These are phyloP conservation scores for Ernsta delagoae DNA, from an alignment of 2,888 invertebrate genomes.

Conservation along the genomic window DNA sequence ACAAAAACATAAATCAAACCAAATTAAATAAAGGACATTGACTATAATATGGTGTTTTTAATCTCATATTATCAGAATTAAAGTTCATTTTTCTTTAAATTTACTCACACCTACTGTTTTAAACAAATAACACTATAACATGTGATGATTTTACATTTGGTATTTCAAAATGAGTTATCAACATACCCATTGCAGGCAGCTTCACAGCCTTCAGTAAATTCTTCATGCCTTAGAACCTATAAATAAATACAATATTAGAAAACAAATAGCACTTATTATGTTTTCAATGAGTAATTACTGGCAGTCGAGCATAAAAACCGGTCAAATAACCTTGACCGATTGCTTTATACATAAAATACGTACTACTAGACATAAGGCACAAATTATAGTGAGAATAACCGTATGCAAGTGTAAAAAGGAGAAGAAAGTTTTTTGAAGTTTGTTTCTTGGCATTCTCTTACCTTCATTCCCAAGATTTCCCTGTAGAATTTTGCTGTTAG, in stretches of 20 bases:
- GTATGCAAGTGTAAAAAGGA: neutral
- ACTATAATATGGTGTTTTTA: too few relatives aligned
- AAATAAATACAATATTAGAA: conserved; percentile 19
- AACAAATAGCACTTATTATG: neutral
- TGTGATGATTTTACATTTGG: too few relatives aligned
- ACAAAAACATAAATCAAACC: neutral
- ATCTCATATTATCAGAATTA: too few relatives aligned
- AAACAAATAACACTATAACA: too few relatives aligned
- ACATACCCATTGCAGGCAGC: conserved; percentile 98
- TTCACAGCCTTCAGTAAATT: conserved; percentile 98
- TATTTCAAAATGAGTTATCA: neutral
- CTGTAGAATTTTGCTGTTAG: conserved; percentile 95
- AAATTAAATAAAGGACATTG: too few relatives aligned
- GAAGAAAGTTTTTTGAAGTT: neutral
- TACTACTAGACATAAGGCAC: neutral
- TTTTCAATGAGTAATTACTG: conserved; percentile 9
- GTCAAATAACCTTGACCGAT: conserved; percentile 22
- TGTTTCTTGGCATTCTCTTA: conserved; percentile 62
- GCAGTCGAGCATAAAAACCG: conserved; percentile 14
- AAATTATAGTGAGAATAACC: neutral
- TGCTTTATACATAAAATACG: neutral
- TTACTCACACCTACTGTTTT: too few relatives aligned
- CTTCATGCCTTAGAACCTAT: conserved; percentile 97
- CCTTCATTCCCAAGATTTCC: conserved; percentile 97
- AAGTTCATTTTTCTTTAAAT: too few relatives aligned